Evolutionary conservation across 2,113 vertebrate genomes (phyloP).

Genomic region (Cheirogaleus medius): DNA sequence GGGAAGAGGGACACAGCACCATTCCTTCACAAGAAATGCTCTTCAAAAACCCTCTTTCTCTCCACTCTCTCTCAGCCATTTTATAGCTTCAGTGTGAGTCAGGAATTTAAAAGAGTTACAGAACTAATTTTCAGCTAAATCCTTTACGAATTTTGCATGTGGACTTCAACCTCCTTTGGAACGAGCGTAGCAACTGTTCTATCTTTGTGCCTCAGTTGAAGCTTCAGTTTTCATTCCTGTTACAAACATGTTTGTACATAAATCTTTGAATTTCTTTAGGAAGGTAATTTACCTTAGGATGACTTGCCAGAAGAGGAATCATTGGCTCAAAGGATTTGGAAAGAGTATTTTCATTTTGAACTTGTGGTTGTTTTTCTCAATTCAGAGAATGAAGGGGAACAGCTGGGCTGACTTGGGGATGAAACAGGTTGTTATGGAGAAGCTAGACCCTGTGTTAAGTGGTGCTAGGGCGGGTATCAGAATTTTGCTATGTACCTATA

Average conservation of each 20-base stretch:
- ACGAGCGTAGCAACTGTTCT: neutral
- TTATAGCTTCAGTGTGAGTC: neutral
- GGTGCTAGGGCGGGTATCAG: neutral
- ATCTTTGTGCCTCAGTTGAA: neutral
- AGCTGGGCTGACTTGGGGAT: neutral
- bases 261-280: slow-evolving; percentile 39
- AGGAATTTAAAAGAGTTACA: neutral
- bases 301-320: neutral
- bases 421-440: neutral
- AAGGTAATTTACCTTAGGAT: neutral
- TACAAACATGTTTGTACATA: slow-evolving; percentile 2
- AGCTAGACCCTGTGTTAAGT: slow-evolving; percentile 9
- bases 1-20: neutral
- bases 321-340: neutral
- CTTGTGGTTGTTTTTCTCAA: neutral
- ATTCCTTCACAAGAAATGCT: neutral
- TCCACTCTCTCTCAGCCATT: neutral
- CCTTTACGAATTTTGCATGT: neutral
- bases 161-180: slow-evolving; percentile 40
- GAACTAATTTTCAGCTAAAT: neutral
- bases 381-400: neutral
- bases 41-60: neutral
- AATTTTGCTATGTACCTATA: slow-evolving; percentile 2
- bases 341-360: slow-evolving; percentile 27
- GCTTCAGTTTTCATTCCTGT: neutral